These are phyloP conservation scores for Acanthopagrus latus DNA, from an alignment of 2,797 vertebrate genomes.

Conservation along the genomic window DNA sequence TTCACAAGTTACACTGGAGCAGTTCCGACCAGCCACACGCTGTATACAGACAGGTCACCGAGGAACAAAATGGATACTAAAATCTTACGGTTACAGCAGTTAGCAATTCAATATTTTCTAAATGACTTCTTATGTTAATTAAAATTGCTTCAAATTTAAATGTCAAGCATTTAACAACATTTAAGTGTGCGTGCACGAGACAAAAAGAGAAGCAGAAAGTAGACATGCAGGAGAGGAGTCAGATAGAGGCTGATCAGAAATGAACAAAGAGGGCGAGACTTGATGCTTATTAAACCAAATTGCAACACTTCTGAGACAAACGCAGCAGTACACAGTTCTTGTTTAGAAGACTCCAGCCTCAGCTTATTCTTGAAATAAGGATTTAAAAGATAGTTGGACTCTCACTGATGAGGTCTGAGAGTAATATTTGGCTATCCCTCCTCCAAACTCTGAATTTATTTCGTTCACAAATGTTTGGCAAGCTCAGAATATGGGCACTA, in stretches of 20 bases:
- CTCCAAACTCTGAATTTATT: constrained; percentile 51
- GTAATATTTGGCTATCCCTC: constrained; percentile 64
- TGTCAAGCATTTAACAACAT: constrained; percentile 3
- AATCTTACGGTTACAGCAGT: constrained; percentile 1
- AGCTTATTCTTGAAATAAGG: constrained; percentile 89
- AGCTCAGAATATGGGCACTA: constrained; percentile 39
- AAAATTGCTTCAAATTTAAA: constrained; percentile 10
- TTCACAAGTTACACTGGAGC: constrained; percentile 50
- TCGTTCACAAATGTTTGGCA: constrained; percentile 58
- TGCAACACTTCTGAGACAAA: constrained; percentile 85
- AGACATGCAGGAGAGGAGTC: constrained; percentile 38
- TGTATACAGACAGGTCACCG: constrained; percentile 24
- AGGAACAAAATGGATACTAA: constrained; percentile 11
- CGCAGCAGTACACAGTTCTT: constrained; percentile 80
- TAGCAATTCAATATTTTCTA: background rate
- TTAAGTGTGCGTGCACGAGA: background rate
- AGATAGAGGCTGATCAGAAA: constrained; percentile 58
- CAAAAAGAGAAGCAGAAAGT: constrained; percentile 44
- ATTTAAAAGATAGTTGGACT: constrained; percentile 90
- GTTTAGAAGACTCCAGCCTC: constrained; percentile 86
- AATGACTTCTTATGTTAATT: background rate
- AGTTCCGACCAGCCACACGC: constrained; percentile 40
- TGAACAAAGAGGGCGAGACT: constrained; percentile 64
- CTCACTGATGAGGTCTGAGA: constrained; percentile 85
- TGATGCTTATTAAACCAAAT: constrained; percentile 90